Conservation (phyloP, 2,113 vertebrate species). For the Zosterops hypoxanthus region DNA sequence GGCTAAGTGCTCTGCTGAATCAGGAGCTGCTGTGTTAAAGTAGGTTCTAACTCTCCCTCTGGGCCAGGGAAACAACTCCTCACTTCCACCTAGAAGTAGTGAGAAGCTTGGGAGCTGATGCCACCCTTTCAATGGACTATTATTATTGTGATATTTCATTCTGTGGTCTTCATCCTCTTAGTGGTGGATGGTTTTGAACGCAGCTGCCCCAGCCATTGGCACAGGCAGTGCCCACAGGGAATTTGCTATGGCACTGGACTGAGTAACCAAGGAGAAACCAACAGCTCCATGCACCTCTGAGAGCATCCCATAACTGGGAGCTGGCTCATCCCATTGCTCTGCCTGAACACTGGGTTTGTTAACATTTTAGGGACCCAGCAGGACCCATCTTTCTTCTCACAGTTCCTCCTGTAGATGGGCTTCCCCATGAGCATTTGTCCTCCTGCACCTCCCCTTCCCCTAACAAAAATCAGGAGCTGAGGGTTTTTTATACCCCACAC, state of each 20-base stretch:
- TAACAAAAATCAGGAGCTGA: neutral
- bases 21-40: neutral
- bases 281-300: accelerated
- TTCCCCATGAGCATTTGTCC: neutral
- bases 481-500: accelerated
- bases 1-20: neutral
- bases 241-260: accelerated
- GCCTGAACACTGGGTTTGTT: neutral
- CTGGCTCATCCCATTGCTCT: neutral
- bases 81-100: neutral
- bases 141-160: neutral
- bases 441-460: neutral
- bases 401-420: neutral
- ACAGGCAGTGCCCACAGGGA: accelerated
- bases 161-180: neutral
- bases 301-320: neutral
- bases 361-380: neutral
- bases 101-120: accelerated
- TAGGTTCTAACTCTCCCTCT: neutral
- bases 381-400: neutral
- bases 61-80: neutral
- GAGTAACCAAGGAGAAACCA: neutral
- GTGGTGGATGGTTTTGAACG: neutral
- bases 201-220: accelerated
- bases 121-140: neutral